A percentile compares a stretch with the other conserved stretches of the same genome.
phyloP scores from a whole-genome alignment of 2,113 vertebrate species.

The Aplodontia rufa region DNA sequence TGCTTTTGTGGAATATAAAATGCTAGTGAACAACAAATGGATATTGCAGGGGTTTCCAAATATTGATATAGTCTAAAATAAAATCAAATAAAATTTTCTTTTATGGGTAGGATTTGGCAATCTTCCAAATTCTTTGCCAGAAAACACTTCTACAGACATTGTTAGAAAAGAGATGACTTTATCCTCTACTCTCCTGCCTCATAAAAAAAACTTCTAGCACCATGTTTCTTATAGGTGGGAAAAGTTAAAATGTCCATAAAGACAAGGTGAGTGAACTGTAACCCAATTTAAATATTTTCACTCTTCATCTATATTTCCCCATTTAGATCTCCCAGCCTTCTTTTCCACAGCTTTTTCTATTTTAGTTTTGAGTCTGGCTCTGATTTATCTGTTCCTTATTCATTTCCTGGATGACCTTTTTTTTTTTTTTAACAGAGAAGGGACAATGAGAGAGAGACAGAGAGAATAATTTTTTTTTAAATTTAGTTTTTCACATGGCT shows the following conservation, averaged over 20 bases:
- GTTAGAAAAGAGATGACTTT: constrained; percentile 26
- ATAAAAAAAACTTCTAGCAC: background rate
- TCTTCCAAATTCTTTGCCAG: constrained; percentile 43
- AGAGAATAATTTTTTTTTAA: too few relatives aligned
- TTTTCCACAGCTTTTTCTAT: constrained; percentile 31
- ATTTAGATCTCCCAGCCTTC: background rate
- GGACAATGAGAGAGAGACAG: too few relatives aligned
- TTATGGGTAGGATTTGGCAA: constrained; percentile 20
- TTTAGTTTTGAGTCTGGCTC: background rate
- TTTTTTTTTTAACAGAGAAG: too few relatives aligned
- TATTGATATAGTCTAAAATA: constrained; percentile 33
- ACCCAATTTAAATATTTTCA: constrained; percentile 13
- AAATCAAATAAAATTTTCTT: constrained; percentile 60
- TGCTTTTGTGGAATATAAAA: constrained; percentile 21
- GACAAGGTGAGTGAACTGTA: background rate
- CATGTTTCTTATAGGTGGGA: background rate
- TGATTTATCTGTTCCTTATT: constrained; percentile 38
- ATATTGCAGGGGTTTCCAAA: constrained; percentile 22
- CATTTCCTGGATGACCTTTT: constrained; percentile 18
- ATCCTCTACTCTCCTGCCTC: background rate
- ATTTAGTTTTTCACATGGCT: too few relatives aligned
- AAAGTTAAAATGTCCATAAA: constrained; percentile 46
- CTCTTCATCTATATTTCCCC: background rate
- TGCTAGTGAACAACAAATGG: constrained; percentile 36
- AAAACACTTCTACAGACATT: constrained; percentile 40